Evolutionary conservation across 1,140 invertebrate species (phyloP), one percentile per base, ranked within the genome.

Genomic region (Druon quercuslanigerum): DNA sequence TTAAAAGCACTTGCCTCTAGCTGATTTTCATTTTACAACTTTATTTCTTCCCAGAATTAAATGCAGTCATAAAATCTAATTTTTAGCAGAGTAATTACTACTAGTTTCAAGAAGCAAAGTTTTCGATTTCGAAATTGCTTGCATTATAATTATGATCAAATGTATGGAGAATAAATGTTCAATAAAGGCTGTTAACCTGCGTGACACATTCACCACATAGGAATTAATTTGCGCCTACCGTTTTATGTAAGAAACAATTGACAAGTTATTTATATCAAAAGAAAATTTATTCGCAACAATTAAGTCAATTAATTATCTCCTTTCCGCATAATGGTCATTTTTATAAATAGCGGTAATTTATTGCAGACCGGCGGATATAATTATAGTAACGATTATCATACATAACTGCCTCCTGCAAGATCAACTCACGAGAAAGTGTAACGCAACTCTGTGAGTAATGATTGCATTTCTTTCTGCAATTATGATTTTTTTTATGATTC

Each of bases 261-360:
- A 60, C 33, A 60, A 20, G 20, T 60, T 60, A 60, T 60, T 60
- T 60, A 60, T 60, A 60, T 33, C 20, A 20, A 19, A 19, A 33
- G 57, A 60, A 60, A 60, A 40, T 60, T 60, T 60, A 60, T 60
- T 60, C 12, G 57, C 57, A 60, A 11, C 57, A 60, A 60, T 60
- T 60, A 60, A 33, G 11, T 40, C 57, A 60, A 25, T 60, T 25
- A 60, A 60, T 60, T 60, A 60, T 33, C 20, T 60, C 11, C 33
- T 60, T 60, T 60, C 57, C 25, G 20, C 20, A 60, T 60, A 60
- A 60, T 60, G 25, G 25, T 40, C 57, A 14, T 60, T 60, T 60
- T 60, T 60, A 60, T 60, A 33, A 60, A 60, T 33, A 60, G 33
- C 3, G 57, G 12, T 60, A 60, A 60, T 33, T 60, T 60, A 60